A percentile compares a stretch with the other conserved stretches of the same genome.
phyloP scores from a whole-genome alignment of 2,113 vertebrate species.

The Oenanthe melanoleuca region DNA sequence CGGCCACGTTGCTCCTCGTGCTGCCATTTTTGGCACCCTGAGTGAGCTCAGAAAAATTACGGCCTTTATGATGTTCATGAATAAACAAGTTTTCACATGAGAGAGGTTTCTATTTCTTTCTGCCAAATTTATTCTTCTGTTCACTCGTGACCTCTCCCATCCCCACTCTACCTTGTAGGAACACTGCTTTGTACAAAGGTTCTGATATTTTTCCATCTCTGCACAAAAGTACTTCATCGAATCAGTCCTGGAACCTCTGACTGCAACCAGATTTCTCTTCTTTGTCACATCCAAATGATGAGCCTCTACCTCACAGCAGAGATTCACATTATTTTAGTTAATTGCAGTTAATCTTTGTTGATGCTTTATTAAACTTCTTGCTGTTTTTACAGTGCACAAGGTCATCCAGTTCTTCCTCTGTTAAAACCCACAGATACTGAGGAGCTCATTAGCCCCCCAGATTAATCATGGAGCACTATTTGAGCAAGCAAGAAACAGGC shows the following conservation, averaged over 20 bases:
- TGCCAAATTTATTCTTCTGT: background rate
- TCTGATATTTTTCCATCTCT: background rate
- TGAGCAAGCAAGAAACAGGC: background rate
- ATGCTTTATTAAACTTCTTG: background rate
- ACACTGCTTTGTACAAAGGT: background rate
- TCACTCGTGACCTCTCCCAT: background rate
- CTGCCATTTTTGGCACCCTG: background rate
- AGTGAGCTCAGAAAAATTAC: background rate
- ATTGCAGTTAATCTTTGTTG: background rate
- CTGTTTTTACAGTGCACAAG: background rate
- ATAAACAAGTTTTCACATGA: constrained; percentile 21
- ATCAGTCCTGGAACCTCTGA: background rate
- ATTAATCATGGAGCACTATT: background rate
- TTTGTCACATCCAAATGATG: background rate
- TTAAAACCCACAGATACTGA: background rate
- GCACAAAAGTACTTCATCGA: background rate
- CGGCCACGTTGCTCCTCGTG: background rate
- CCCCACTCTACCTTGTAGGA: background rate
- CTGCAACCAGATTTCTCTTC: background rate
- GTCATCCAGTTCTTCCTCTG: background rate
- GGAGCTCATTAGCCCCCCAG: background rate
- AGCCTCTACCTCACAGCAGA: background rate
- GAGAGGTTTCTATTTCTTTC: background rate
- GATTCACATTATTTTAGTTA: background rate
- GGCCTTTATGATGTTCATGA: constrained; percentile 24